Conservation (phyloP, 2,888 invertebrate genomes). For the Synanthedon andrenaeformis region DNA sequence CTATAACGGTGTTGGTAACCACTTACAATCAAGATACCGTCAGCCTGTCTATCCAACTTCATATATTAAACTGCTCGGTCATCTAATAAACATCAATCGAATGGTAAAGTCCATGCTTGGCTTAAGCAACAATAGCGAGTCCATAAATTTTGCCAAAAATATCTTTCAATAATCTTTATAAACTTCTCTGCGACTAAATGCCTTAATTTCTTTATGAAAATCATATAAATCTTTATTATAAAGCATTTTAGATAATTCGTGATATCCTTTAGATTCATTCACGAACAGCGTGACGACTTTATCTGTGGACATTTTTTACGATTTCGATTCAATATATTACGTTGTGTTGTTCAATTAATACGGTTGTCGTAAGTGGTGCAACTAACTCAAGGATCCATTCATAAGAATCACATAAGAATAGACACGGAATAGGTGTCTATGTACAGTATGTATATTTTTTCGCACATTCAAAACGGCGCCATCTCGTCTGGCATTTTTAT, state of each 20-base stretch:
- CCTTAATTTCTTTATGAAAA: conserved; percentile 48
- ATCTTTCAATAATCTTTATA: conserved; percentile 7
- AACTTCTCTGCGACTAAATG: conserved; percentile 8
- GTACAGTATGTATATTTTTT: conserved; percentile 19
- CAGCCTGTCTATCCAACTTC: too few species aligned
- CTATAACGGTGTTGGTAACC: too few species aligned
- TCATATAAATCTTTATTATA: conserved; percentile 46
- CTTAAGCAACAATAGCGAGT: too few species aligned
- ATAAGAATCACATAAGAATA: conserved; percentile 38
- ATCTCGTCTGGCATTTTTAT: too few species aligned
- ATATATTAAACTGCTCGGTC: too few species aligned
- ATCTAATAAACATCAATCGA: too few species aligned
- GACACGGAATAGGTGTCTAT: conserved; percentile 9
- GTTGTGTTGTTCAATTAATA: conserved; percentile 50
- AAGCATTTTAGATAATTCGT: conserved; percentile 23
- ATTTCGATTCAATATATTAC: conserved; percentile 19
- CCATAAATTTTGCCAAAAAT: too few species aligned
- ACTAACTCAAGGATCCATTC: conserved; percentile 7
- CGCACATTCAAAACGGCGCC: not conserved
- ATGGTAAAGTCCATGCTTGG: too few species aligned
- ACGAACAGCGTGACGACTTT: conserved; percentile 42
- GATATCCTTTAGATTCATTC: conserved; percentile 27
- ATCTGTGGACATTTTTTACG: conserved; percentile 24
- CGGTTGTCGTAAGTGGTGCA: conserved; percentile 42
- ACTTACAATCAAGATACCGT: too few species aligned